Conservation (phyloP, 2,888 invertebrate species). For the Hypselothyrea guttata region DNA sequence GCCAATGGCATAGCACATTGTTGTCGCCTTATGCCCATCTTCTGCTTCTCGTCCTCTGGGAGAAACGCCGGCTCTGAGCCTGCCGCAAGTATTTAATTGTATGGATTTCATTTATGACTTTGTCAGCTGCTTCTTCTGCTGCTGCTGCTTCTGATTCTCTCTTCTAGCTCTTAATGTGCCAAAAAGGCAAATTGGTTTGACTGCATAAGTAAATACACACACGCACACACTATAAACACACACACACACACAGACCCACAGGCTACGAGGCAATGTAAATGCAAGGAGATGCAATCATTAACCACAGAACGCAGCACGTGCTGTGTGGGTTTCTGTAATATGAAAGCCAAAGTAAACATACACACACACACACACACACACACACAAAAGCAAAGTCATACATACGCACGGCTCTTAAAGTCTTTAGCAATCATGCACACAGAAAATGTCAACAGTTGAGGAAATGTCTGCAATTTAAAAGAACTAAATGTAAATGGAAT, state of each 20-base stretch:
- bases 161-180: conserved; percentile 44
- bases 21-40: no score
- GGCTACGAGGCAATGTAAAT: conserved; percentile 14
- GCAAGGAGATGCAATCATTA: conserved; percentile 56
- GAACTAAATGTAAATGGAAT: not conserved
- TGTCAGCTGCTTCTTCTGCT: conserved; percentile 13
- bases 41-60: conserved; percentile 6
- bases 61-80: not conserved
- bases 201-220: conserved; percentile 41
- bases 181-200: conserved; percentile 65
- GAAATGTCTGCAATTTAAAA: not conserved
- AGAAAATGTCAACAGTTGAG: conserved; percentile 4
- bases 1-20: conserved; percentile 54
- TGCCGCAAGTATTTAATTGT: conserved; percentile 60
- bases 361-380: conserved; percentile 1
- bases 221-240: conserved; percentile 2
- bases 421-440: not conserved
- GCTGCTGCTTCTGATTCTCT: conserved; percentile 2
- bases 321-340: conserved; percentile 39
- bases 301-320: conserved; percentile 55
- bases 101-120: conserved; percentile 52
- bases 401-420: not conserved
- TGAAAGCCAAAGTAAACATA: conserved; percentile 44
- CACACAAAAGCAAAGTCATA: not conserved
- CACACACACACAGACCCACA: not conserved